Evolutionary conservation across 2,888 invertebrate species (phyloP).

Genomic region (Callosobruchus maculatus): DNA sequence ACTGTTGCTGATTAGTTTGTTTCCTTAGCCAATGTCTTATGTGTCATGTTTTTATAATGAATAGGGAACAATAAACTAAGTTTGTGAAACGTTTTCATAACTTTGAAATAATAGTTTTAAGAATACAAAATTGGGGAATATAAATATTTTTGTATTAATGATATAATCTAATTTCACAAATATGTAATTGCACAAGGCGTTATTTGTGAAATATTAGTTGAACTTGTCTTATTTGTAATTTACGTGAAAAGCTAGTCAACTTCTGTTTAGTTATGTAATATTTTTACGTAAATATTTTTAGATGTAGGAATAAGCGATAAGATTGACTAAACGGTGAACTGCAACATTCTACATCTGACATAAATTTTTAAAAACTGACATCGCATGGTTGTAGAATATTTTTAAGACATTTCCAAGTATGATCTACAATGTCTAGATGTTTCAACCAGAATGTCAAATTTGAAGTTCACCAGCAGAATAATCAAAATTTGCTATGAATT

Average conservation of each 20-base stretch:
- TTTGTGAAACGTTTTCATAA: neutral
- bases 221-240: neutral
- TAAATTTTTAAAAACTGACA: too few species aligned
- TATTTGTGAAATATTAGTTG: neutral
- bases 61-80: neutral
- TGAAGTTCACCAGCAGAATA: neutral
- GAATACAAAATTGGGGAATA: neutral
- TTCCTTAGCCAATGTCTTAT: neutral
- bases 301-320: neutral
- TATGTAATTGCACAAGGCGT: neutral
- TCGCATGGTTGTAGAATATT: too few species aligned
- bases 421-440: too few species aligned
- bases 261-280: neutral
- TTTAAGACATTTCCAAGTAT: too few species aligned
- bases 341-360: too few species aligned
- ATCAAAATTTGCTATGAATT: neutral
- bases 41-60: neutral
- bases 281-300: neutral
- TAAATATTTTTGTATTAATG: neutral
- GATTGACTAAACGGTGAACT: neutral
- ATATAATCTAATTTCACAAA: neutral
- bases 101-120: neutral
- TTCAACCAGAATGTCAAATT: neutral
- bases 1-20: neutral
- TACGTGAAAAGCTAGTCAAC: neutral